Evolutionary conservation across 1,140 invertebrate genomes (phyloP).

Genomic region (Nasonia longicornis): DNA sequence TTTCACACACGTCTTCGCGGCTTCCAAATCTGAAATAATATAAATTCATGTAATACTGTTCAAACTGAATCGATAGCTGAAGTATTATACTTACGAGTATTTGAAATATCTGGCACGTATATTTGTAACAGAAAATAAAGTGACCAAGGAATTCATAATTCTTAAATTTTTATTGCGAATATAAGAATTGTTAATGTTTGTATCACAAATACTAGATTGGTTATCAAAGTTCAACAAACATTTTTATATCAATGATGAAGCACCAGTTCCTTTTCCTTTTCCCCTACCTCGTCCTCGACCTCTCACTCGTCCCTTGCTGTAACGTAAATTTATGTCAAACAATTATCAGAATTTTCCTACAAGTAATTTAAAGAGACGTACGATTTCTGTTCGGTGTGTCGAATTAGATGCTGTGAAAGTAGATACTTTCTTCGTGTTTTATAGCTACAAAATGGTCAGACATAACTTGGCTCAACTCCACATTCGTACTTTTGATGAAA

Average conservation of each 20-base stretch:
- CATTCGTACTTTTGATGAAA: conserved; percentile 76
- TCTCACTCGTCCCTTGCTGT: background rate
- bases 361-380: conserved; percentile 11
- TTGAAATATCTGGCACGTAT: no score
- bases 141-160: no score
- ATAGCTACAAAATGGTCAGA: conserved; percentile 72
- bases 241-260: no score
- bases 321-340: background rate
- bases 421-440: conserved; percentile 50
- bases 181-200: no score
- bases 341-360: background rate
- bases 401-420: conserved; percentile 54
- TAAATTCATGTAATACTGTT: conserved; percentile 54
- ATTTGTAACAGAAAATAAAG: no score
- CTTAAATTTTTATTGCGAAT: no score
- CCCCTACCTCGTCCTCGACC: background rate
- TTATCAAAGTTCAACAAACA: no score
- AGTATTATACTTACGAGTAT: background rate
- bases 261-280: background rate
- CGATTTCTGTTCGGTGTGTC: conserved; percentile 40
- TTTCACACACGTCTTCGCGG: background rate
- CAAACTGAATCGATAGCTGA: background rate
- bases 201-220: no score
- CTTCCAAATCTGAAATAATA: conserved; percentile 56
- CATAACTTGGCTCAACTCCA: conserved; percentile 72